Conservation (phyloP, 2,797 vertebrate genomes). For the Garrulus glandarius region DNA sequence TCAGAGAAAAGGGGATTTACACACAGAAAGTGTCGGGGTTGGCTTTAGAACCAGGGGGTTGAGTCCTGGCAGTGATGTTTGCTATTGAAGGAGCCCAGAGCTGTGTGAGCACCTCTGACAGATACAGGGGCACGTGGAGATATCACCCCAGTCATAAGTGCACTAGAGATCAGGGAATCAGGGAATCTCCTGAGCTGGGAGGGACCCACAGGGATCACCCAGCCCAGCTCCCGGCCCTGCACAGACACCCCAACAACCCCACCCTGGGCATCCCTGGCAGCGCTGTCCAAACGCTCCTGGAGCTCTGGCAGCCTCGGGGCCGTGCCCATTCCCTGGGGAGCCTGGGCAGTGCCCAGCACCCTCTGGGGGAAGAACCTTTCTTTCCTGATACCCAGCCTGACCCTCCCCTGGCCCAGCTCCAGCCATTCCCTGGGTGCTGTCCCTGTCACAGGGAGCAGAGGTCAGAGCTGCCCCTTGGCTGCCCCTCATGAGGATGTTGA, state of each 20-base stretch:
- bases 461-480: neutral
- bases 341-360: neutral
- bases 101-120: neutral
- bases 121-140: neutral
- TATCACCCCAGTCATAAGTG: neutral
- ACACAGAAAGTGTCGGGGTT: accelerated
- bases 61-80: neutral
- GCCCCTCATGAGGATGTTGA: neutral
- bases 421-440: accelerated
- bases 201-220: neutral
- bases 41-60: neutral
- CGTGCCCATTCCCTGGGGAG: neutral
- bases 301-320: neutral
- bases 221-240: accelerated
- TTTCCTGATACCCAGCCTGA: accelerated
- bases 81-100: neutral
- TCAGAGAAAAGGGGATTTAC: neutral
- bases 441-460: neutral
- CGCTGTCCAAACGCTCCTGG: neutral
- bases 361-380: neutral
- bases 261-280: neutral
- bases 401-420: accelerated
- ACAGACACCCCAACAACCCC: neutral
- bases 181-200: accelerated
- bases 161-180: neutral